phyloP scores from a whole-genome alignment of 2,888 invertebrate genomes.

The Platycheirus albimanus region DNA sequence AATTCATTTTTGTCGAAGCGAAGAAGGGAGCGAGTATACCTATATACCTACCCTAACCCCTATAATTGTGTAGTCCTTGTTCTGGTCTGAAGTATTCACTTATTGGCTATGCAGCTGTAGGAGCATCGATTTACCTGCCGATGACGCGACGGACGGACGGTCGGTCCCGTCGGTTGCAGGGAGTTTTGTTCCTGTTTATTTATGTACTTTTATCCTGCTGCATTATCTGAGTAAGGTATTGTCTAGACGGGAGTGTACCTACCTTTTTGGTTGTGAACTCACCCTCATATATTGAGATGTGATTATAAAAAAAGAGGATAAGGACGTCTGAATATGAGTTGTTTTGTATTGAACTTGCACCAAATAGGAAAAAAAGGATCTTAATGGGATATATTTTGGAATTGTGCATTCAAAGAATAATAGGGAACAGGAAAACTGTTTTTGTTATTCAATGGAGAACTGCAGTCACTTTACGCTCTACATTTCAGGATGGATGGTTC shows the following conservation, averaged over 20 bases:
- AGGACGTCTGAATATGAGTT: constrained; percentile 1
- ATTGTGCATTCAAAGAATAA: constrained; percentile 8
- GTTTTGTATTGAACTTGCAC: constrained; percentile 19
- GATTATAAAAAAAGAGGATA: constrained; percentile 21
- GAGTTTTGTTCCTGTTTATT: constrained; percentile 17
- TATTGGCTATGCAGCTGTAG: constrained; percentile 56
- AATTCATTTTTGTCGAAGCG: constrained; percentile 29
- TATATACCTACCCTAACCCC: constrained; percentile 41
- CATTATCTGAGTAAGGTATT: constrained; percentile 55
- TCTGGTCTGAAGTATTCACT: constrained; percentile 32
- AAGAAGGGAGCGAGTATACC: no score
- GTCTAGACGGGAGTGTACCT: constrained; percentile 65
- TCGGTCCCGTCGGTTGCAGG: constrained; percentile 20
- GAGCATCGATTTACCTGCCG: constrained; percentile 62
- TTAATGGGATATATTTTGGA: constrained; percentile 36
- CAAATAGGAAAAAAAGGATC: constrained; percentile 11
- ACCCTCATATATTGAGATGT: constrained; percentile 51
- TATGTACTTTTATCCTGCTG: constrained; percentile 9
- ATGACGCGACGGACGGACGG: constrained; percentile 30
- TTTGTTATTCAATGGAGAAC: no score
- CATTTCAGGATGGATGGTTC: no score
- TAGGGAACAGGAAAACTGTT: neutral
- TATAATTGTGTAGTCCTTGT: neutral
- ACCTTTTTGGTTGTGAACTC: constrained; percentile 31
- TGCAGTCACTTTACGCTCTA: no score